Evolutionary conservation across 2,797 vertebrate genomes (phyloP).

Genomic region (Taenioides sp.): DNA sequence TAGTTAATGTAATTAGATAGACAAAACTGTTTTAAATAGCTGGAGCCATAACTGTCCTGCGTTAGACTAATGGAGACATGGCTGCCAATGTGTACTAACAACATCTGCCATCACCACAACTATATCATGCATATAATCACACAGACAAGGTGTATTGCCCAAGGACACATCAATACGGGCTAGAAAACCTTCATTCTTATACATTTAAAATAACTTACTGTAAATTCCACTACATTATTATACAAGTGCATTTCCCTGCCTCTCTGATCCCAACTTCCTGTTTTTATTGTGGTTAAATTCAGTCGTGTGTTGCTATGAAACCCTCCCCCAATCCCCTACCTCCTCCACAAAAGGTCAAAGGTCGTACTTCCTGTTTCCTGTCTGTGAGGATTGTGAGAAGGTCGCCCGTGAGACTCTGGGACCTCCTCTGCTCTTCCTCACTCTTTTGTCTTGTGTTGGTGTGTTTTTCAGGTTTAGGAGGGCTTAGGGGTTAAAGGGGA

Average conservation of each 20-base stretch:
- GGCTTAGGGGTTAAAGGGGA: conserved; percentile 15
- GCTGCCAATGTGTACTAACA: too few relatives aligned
- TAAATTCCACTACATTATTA: not conserved
- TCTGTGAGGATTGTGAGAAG: conserved; percentile 75
- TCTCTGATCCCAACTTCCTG: conserved; percentile 41
- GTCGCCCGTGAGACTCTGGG: conserved; percentile 70
- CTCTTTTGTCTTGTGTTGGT: conserved; percentile 66
- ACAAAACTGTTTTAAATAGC: too few relatives aligned
- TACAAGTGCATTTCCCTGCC: conserved; percentile 40
- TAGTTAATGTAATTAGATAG: too few relatives aligned
- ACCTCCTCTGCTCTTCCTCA: conserved; percentile 67
- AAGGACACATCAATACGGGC: too few relatives aligned
- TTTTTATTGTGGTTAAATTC: conserved; percentile 51
- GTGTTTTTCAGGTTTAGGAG: not conserved
- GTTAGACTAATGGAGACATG: too few relatives aligned
- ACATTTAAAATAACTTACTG: too few relatives aligned
- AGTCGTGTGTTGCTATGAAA: conserved; percentile 60
- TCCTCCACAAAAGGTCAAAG: conserved; percentile 60
- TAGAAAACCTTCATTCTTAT: too few relatives aligned
- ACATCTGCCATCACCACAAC: too few relatives aligned
- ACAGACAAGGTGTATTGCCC: too few relatives aligned
- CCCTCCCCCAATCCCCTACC: conserved; percentile 34
- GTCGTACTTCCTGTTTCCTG: conserved; percentile 83
- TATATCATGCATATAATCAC: too few relatives aligned
- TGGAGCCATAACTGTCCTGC: too few relatives aligned